These are phyloP conservation scores for Euborellia annulipes DNA, from an alignment of 1,140 invertebrate genomes.

Conservation along the genomic window DNA sequence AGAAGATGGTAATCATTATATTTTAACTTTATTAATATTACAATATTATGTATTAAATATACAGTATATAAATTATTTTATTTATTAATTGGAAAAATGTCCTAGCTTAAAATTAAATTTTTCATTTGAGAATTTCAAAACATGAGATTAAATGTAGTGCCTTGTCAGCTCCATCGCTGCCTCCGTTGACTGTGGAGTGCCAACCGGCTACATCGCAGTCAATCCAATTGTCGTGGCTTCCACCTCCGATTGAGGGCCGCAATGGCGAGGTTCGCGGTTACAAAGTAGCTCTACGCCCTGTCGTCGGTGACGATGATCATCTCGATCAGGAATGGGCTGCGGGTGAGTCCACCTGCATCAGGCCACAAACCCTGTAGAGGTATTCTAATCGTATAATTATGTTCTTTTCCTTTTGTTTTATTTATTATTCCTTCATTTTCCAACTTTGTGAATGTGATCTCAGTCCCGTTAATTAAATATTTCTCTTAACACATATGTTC, in stretches of 20 bases:
- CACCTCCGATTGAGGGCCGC: conserved; percentile 58
- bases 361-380: too few species aligned
- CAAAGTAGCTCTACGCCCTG: conserved; percentile 32
- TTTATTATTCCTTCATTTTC: too few species aligned
- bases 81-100: conserved; percentile 1
- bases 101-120: conserved; percentile 11
- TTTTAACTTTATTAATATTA: too few species aligned
- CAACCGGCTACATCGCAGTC: conserved; percentile 63
- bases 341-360: too few species aligned
- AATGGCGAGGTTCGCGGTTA: conserved; percentile 81
- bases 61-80: conserved; percentile 5
- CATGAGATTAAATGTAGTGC: too few species aligned
- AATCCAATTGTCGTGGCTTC: conserved; percentile 72
- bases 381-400: too few species aligned
- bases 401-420: too few species aligned
- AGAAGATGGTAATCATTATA: conserved; percentile 58
- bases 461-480: too few species aligned
- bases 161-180: conserved; percentile 59
- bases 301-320: conserved; percentile 10
- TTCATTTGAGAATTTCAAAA: too few species aligned
- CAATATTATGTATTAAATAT: too few species aligned
- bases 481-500: too few species aligned
- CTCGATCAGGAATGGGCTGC: neutral
- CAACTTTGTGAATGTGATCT: too few species aligned
- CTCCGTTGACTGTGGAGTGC: conserved; percentile 62